Evolutionary conservation across 1,140 invertebrate genomes (phyloP).

Genomic region (Drosophila rhopaloa): DNA sequence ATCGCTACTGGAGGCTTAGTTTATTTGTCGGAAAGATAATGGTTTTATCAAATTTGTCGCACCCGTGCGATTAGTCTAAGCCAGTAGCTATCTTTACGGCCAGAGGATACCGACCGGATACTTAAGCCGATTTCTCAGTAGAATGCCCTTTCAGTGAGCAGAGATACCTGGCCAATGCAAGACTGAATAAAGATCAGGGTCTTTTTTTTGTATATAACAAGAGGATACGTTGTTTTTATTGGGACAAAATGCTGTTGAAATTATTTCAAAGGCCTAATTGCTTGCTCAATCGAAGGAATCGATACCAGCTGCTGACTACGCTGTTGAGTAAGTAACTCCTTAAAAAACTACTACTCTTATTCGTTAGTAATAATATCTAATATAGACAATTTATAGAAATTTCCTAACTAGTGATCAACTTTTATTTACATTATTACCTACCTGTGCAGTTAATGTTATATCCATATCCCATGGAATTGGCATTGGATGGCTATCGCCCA

Average conservation of each 20-base stretch:
- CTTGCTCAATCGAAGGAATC: constrained; percentile 64
- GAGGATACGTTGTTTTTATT: not conserved
- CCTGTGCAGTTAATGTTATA: constrained; percentile 58
- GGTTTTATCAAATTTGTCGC: constrained; percentile 24
- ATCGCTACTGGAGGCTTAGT: constrained; percentile 59
- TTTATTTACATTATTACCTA: too few species aligned
- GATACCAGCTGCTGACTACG: constrained; percentile 64
- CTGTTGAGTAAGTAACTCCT: constrained; percentile 53
- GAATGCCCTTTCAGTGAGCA: constrained; percentile 20
- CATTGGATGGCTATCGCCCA: constrained; percentile 67
- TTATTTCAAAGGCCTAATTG: constrained; percentile 43
- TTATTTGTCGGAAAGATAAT: constrained; percentile 19
- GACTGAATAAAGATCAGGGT: constrained; percentile 33
- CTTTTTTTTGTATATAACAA: not conserved
- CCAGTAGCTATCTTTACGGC: constrained; percentile 25
- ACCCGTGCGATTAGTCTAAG: constrained; percentile 30
- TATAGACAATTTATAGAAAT: too few species aligned
- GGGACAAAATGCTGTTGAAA: constrained; percentile 46
- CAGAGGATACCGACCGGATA: constrained; percentile 20
- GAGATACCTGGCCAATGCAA: constrained; percentile 17
- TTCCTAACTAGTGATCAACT: too few species aligned
- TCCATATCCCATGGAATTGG: constrained; percentile 67
- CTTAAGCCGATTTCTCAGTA: constrained; percentile 15
- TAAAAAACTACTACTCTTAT: too few species aligned
- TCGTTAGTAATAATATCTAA: too few species aligned